Conservation (phyloP, 2,888 invertebrate species). For the Rhaphigaster nebulosa region DNA sequence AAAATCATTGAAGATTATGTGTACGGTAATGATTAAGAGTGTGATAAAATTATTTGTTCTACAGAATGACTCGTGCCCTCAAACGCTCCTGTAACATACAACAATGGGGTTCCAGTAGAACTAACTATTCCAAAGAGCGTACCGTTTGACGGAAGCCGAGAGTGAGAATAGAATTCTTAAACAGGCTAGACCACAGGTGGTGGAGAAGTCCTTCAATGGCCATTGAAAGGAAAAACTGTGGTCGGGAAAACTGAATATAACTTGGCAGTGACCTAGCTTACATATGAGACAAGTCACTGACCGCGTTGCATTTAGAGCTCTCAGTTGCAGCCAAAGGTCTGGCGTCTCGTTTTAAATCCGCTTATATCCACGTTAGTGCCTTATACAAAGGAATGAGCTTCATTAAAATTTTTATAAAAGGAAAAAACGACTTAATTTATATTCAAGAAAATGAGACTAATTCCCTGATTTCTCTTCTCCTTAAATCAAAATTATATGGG, state of each 20-base stretch:
- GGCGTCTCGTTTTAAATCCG: slow-evolving; percentile 2
- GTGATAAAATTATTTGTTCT: not conserved
- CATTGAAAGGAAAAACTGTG: not conserved
- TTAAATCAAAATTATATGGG: not conserved
- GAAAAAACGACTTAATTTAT: not conserved
- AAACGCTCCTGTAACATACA: not conserved
- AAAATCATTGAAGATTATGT: no score
- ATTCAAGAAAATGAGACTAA: not conserved
- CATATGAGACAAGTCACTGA: not conserved
- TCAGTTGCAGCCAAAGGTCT: not conserved
- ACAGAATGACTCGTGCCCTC: not conserved
- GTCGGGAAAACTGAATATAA: not conserved
- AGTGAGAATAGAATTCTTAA: not conserved
- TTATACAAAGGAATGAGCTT: not conserved
- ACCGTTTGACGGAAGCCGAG: slow-evolving; percentile 29
- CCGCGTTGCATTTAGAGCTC: not conserved
- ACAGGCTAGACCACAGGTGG: not conserved
- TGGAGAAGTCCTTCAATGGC: not conserved
- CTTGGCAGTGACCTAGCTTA: slow-evolving; percentile 37
- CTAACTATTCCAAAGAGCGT: not conserved
- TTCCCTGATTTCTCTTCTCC: not conserved
- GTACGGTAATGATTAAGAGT: no score
- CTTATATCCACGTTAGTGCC: not conserved
- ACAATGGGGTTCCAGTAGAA: not conserved
- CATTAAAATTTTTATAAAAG: not conserved